Conservation (phyloP, 1,140 invertebrate genomes). For the Listronotus oregonensis region DNA sequence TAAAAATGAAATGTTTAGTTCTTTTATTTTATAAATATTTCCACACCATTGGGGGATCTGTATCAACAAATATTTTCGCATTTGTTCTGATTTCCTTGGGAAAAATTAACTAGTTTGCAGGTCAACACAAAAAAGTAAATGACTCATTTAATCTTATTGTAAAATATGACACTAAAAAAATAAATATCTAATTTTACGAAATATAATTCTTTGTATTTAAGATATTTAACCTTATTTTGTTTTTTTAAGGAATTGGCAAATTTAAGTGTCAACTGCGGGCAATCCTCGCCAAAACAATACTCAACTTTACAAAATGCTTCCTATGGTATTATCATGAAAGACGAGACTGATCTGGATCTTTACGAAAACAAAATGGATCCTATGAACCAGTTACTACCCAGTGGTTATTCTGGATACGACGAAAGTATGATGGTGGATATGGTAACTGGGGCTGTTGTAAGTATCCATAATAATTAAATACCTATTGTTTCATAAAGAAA, state of each 20-base stretch:
- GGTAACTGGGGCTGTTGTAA: conserved; percentile 68
- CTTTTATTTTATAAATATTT: no score
- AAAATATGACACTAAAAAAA: no score
- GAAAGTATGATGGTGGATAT: conserved; percentile 83
- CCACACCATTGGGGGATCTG: no score
- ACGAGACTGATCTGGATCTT: conserved; percentile 73
- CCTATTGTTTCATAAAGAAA: neutral
- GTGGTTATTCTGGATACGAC: conserved; percentile 71
- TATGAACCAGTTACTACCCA: conserved; percentile 63
- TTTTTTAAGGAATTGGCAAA: conserved; percentile 55
- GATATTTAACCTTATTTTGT: no score
- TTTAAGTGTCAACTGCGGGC: conserved; percentile 58
- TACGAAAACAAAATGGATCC: conserved; percentile 75
- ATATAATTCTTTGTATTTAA: no score
- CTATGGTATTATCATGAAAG: conserved; percentile 75
- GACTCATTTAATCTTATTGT: no score
- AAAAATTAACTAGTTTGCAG: no score
- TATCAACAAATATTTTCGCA: no score
- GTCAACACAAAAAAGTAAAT: no score
- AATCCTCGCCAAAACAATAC: conserved; percentile 67
- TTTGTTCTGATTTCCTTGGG: no score
- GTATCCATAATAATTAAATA: neutral
- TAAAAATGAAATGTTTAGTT: no score
- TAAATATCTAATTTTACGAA: no score
- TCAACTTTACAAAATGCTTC: conserved; percentile 80